Base-by-base conservation (phyloP, 2,797 vertebrate species). In the Gymnodraco acuticeps region DNA sequence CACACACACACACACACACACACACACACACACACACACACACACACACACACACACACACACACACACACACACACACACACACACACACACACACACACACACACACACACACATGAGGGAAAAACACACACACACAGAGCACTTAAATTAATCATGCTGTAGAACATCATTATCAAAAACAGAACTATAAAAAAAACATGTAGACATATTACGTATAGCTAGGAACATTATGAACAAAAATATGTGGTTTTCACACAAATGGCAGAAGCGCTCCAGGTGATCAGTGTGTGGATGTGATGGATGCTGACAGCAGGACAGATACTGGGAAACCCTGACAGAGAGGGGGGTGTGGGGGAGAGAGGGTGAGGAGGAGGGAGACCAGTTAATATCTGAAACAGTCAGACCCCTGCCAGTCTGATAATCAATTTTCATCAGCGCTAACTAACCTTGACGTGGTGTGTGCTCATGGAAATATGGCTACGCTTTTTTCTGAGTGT, bases 381-480 rank as follows among this genome's bases (percentile, higher is more conserved):
- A 78, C 50, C 66, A 66, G 83, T 83, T 87, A 73, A 80, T 76
- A 82, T 85, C 73, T 70, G 56, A 71, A 76, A 78, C 71, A 75
- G 72, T 64, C 73, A 81, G 76, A 84, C 81, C 82, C 60, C 87
- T 90, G 90, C 80, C 89, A 87, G 64, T 61, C 61, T 31, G 72
- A 59, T 78, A 83, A 87, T 94, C 92, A 92, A 85, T 88, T 85
- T 85, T 87, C 89, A 81, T 78, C 79, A 79, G 78, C 73, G 60
- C 67, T 87, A 92, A 94, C 74, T 77, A 84, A 92, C 91, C 85
- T 75, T 82, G 90, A 93, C 90, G 60, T 51, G 42, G 42, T 73
- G 78, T 59, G 65, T 48, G 72, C 33, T 76, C 64, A 63, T 78
- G 51, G 72, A 73, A 85, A 88, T 80, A 67, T 48, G 50, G 67